phyloP scores from a whole-genome alignment of 1,140 invertebrate genomes.

The Zophobas morio region DNA sequence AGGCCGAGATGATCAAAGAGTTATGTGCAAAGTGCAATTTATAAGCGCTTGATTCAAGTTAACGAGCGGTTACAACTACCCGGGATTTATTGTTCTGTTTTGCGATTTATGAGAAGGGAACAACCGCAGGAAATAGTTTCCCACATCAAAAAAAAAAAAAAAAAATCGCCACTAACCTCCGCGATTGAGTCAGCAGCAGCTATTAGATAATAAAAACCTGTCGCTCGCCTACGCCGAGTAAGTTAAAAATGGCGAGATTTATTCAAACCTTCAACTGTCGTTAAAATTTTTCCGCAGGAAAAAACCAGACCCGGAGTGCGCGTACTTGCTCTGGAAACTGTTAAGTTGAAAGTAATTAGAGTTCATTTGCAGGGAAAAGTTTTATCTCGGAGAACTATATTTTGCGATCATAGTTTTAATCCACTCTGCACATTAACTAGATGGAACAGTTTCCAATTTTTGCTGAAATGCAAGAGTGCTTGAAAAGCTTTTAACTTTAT shows the following conservation, averaged over 20 bases:
- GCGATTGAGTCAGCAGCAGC: constrained; percentile 1
- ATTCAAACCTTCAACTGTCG: not conserved
- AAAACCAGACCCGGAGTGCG: not conserved
- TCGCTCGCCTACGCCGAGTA: not conserved
- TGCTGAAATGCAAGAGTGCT: not conserved
- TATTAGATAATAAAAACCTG: constrained; percentile 31
- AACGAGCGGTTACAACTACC: constrained; percentile 25
- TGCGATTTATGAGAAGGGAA: constrained; percentile 1
- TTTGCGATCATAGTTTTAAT: not conserved
- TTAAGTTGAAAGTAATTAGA: not conserved
- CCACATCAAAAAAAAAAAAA: constrained; percentile 10
- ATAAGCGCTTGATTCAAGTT: constrained; percentile 24
- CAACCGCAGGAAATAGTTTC: constrained; percentile 30
- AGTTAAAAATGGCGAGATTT: constrained; percentile 10
- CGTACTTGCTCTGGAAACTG: not conserved
- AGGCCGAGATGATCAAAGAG: constrained; percentile 46
- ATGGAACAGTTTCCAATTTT: constrained; percentile 7
- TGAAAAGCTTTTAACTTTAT: not conserved
- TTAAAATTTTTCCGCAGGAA: not conserved
- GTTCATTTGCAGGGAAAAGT: not conserved
- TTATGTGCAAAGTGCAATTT: constrained; percentile 38
- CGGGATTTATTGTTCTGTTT: constrained; percentile 19
- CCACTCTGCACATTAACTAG: not conserved
- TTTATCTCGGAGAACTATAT: not conserved
- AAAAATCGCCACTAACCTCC: constrained; percentile 14